phyloP scores from a whole-genome alignment of 2,113 vertebrate genomes.

The Bubo bubo region DNA sequence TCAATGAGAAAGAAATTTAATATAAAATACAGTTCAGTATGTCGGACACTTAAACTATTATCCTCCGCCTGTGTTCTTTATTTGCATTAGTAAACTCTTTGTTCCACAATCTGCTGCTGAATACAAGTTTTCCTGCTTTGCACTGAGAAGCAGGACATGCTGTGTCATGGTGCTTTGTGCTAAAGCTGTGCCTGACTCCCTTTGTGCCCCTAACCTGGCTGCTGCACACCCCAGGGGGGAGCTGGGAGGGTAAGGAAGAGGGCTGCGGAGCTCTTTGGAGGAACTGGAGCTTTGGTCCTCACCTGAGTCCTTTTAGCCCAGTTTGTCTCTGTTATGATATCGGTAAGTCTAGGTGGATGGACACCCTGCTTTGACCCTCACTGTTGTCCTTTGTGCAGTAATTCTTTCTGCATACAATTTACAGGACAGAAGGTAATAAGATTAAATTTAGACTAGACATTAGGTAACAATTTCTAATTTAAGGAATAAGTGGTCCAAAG shows the following conservation, averaged over 20 bases:
- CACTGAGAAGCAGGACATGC: not conserved
- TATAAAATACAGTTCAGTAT: not conserved
- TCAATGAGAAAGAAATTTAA: not conserved
- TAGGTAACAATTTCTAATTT: not conserved
- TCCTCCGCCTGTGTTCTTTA: not conserved
- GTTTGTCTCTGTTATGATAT: not conserved
- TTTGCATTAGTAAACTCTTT: not conserved
- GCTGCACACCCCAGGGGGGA: not conserved
- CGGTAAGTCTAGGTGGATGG: not conserved
- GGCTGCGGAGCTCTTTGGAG: fast-evolving
- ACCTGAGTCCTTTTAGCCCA: not conserved
- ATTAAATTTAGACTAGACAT: not conserved
- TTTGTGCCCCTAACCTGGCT: not conserved
- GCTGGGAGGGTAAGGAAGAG: not conserved
- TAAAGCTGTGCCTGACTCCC: not conserved
- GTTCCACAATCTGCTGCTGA: not conserved
- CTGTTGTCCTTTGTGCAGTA: not conserved
- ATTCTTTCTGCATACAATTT: not conserved
- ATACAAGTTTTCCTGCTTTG: not conserved
- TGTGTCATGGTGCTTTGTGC: not conserved
- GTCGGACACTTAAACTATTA: not conserved
- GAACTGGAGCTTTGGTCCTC: not conserved
- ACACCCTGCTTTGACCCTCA: not conserved
- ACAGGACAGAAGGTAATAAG: not conserved
- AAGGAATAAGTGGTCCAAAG: not conserved